Evolutionary conservation across 2,797 vertebrate species (phyloP), one percentile per base, ranked within the genome.

Genomic region (Glossophaga mutica): DNA sequence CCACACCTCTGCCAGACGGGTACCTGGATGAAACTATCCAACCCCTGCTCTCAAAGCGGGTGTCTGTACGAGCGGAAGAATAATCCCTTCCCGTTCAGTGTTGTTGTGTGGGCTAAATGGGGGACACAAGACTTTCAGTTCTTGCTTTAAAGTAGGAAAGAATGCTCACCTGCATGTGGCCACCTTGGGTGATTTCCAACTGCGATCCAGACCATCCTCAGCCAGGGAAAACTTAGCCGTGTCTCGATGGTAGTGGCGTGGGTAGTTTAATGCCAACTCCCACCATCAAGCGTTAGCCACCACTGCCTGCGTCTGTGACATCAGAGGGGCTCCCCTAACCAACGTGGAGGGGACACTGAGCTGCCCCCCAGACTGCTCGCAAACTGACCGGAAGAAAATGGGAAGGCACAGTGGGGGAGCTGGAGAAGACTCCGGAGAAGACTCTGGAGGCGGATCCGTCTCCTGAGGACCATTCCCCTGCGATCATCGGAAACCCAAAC

Each of bases 71-170:
- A 44, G 15, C 1, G 4, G 32, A 24, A 21, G 26, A 19, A 73
- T 2, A 22, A 1, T 3, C 2, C 14, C 37, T 71, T 59, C 44
- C 3, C 0, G 1, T 21, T 18, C 46, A 34, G 29, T 1, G 44
- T 44, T 44, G 11, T 62, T 10, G 4, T 16, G 29, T 89, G 32
- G 14, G 29, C 65, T 57, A 34, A n/a, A 37, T 14, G 62, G 48
- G 62, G 48, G 48, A 81, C 19, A 2, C 22, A n/a, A 34, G 76
- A 62, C 6, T 65, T 67, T 32, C 18, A 15, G 5, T 5, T 79
- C 48, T 39, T 39, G 74, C 70, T 92, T 67, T 3, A 24, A 18
- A 14, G 6, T n/a, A 57, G 42, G 15, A 3, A 2, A 48, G 12
- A 11, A 0, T 24, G 67, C 52, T 67, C 42, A 44, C 12, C 34